Base-by-base conservation (phyloP, 2,888 invertebrate species). In the Teinopalpus imperialis region DNA sequence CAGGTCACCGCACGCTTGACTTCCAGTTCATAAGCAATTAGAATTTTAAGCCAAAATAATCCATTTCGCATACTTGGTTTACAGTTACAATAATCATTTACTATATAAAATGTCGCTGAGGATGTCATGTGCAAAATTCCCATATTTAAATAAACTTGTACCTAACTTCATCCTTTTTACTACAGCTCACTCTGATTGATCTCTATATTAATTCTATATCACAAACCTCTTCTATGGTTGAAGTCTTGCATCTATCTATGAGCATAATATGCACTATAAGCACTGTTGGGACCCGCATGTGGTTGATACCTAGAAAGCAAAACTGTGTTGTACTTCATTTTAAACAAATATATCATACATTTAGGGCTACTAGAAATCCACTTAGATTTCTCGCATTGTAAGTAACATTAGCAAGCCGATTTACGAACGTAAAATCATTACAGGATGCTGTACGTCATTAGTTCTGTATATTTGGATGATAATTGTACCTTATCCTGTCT, bases 181-280 rank as follows among this genome's bases (percentile, higher is more conserved):
- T 21, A 21, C 21, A 16, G 10, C 13, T 29, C 32, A 13, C 16
- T 16, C 36, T 24, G 7, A 20, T 36, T 24, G 51, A 40, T 42
- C 30, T 21, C 12, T 29, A 8, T 6, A 34, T 12, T 36, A 26
- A 26, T 18, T 35, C 35, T 43, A 50, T 49, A 51, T 51, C 53
- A 53, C 53, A 49, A 49, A 42, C 40, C 29, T 34, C 39, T 43
- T 30, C n/a, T 26, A 10, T 9, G 7, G 34, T 10, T 7, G 21
- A 34, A 32, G 48, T 61, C 71, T 18, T 12, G 18, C 5, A 13
- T 43, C 54, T 88, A 88, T 74, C 88, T 88, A 59, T 87, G 87
- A 1, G 88, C 83, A 61, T 86, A 88, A 61, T 88, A 88, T 2
- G 87, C 87, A 48, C 76, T 85, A 65, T 88, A 88, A 1, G 86